Evolutionary conservation across 1,140 invertebrate genomes (phyloP), one percentile per base, ranked within the genome.

Genomic region (Apolygus lucorum): DNA sequence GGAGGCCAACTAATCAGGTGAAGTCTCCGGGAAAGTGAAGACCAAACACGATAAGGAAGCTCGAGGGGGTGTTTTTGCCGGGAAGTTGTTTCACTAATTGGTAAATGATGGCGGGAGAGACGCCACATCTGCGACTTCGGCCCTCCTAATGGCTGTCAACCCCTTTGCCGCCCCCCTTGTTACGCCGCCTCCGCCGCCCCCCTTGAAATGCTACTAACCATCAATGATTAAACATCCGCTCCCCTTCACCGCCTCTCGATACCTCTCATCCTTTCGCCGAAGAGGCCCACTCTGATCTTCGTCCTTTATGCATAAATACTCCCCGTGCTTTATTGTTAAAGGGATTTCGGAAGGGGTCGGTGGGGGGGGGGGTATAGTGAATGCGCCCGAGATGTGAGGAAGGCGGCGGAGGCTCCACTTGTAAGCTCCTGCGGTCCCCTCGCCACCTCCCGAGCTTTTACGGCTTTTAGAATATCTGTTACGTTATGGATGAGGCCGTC

Each of bases 391-490:
- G n/a, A n/a, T n/a, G n/a, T n/a, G 54, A 59, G 22, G 11, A 17
- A 13, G 54, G 54, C 11, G 11, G 54, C 8, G 54, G 54, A 21
- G 11, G 22, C 54, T 59, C 54, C 54, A 59, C 54, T 59, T 59
- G 54, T 59, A 59, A 59, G 54, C 54, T 59, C 54, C 54, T n/a
- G n/a, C n/a, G n/a, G n/a, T n/a, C 22, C 54, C 22, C 2, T 21
- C 22, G 54, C 54, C 22, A 4, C 54, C 54, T 21, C 4, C 54
- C 22, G 22, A 59, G 54, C 54, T 59, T 59, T 59, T 59, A 59
- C 54, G 54, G 54, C 54, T 59, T 59, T 59, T 59, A 59, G 54
- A 59, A 59, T 59, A 59, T 59, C 54, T 59, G 54, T 59, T 59
- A 59, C 54, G 54, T 59, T 59, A 59, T 59, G 54, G 54, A 59